phyloP scores from a whole-genome alignment of 2,797 vertebrate genomes.

The Paratrypauchen microcephalus region DNA sequence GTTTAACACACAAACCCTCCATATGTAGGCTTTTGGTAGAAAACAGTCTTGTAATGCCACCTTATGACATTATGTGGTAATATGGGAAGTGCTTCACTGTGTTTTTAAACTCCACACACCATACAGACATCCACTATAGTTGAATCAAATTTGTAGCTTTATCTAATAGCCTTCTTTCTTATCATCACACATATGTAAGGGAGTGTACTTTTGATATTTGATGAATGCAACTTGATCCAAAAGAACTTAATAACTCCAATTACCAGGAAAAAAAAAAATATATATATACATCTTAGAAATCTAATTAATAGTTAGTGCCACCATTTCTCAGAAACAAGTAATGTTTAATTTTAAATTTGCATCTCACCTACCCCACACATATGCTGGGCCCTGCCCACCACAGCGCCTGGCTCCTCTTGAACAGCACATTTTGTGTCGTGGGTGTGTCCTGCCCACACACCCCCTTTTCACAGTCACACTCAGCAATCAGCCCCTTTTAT shows the following conservation, averaged over 20 bases:
- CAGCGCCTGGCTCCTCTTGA: neutral
- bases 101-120: too few species aligned
- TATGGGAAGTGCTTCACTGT: too few species aligned
- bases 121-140: too few species aligned
- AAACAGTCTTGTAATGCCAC: too few species aligned
- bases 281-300: neutral
- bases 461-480: constrained; percentile 57
- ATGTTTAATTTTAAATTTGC: constrained; percentile 12
- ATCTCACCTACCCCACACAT: constrained; percentile 11
- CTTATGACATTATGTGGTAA: too few species aligned
- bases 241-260: neutral
- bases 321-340: neutral
- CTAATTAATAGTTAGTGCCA: neutral
- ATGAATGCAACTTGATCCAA: neutral
- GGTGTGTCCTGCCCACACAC: constrained; percentile 51
- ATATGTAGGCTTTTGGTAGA: too few species aligned
- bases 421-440: constrained; percentile 27
- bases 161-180: neutral
- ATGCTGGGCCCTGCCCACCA: constrained; percentile 1
- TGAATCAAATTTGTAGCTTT: too few species aligned
- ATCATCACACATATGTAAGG: neutral
- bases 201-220: neutral
- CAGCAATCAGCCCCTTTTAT: constrained; percentile 51
- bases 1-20: too few species aligned
- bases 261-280: neutral